phyloP scores from a whole-genome alignment of 2,888 invertebrate species.

The Aphidoletes aphidimyza region DNA sequence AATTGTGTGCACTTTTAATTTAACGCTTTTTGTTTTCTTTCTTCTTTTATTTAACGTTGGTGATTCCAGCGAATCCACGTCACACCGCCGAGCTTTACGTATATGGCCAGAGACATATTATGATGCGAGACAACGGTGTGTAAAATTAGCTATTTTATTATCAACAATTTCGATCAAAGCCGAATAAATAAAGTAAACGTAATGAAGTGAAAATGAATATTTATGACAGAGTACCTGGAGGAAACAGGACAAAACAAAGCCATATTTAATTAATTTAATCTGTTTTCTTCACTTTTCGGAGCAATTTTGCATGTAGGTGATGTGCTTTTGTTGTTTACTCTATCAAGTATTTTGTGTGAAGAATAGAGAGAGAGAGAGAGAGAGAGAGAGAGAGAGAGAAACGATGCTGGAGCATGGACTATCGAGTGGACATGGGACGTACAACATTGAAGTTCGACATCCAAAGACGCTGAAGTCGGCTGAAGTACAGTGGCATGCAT shows the following conservation, averaged over 20 bases:
- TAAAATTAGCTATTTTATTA: slow-evolving; percentile 31
- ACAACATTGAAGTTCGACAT: not conserved
- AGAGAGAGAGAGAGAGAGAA: too few relatives aligned
- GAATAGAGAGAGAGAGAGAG: too few relatives aligned
- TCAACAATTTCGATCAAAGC: not conserved
- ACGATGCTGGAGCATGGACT: too few relatives aligned
- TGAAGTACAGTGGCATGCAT: not conserved
- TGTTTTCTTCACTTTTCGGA: not conserved
- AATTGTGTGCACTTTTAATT: not conserved
- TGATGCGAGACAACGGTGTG: not conserved
- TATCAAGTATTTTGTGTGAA: not conserved
- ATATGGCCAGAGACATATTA: too few relatives aligned
- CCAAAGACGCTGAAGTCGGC: not conserved
- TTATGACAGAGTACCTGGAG: slow-evolving; percentile 4
- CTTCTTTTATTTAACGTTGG: too few relatives aligned
- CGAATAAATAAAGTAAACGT: not conserved
- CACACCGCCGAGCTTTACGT: too few relatives aligned
- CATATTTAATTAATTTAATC: slow-evolving; percentile 36
- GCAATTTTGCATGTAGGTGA: not conserved
- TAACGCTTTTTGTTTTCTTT: not conserved
- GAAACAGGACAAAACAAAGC: slow-evolving; percentile 24
- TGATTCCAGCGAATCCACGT: not conserved
- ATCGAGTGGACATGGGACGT: not conserved
- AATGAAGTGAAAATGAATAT: not conserved
- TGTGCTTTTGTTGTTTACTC: not conserved